Base-by-base conservation (phyloP, 2,113 vertebrate genomes). In the Sylvilagus bachmani region DNA sequence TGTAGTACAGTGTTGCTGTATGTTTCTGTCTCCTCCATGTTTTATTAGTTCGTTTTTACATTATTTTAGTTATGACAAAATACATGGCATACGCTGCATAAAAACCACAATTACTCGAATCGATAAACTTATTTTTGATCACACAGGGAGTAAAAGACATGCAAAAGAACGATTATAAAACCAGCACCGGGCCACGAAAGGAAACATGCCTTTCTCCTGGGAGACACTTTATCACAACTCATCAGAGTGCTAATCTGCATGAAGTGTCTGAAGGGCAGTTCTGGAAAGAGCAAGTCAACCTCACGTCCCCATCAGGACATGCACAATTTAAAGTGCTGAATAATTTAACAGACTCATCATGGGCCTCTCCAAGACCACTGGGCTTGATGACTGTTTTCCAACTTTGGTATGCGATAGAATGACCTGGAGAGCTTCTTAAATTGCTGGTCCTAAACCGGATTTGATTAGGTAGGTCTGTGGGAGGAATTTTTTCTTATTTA, bases 261-360 rank as follows among this genome's bases (percentile, higher is more conserved):
- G 53, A 86, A 8, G 12, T 33, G 69, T 1, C 80, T 33, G 36
- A 96, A 93, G 62, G 62, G 55, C 90, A 92, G 81, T 81, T 91
- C 67, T 92, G 36, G 78, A 77, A 94, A 53, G 27, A 90, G 17
- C 58, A 58, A 31, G 62, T 67, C 83, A 78, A 44, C 82, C 89
- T 89, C 12, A 29, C 36, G 62, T 38, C 31, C 66, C n/a, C 86
- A 90, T 74, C 55, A 64, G 79, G 75, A 81, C 13, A 62, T 6
- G 69, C 70, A 83, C 89, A 86, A 84, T 66, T 69, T 12, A 55
- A 83, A 94, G 80, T 36, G n/a, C 29, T 88, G 31, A 85, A 19
- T 14, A 21, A 75, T 22, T 74, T 55, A 44, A 61, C 70, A 92
- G 38, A 87, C 12, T 16, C 75, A 11, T 79, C n/a, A 53, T 62